These are phyloP conservation scores for Ormyrus thymus DNA, from an alignment of 2,888 invertebrate species.

Conservation along the genomic window DNA sequence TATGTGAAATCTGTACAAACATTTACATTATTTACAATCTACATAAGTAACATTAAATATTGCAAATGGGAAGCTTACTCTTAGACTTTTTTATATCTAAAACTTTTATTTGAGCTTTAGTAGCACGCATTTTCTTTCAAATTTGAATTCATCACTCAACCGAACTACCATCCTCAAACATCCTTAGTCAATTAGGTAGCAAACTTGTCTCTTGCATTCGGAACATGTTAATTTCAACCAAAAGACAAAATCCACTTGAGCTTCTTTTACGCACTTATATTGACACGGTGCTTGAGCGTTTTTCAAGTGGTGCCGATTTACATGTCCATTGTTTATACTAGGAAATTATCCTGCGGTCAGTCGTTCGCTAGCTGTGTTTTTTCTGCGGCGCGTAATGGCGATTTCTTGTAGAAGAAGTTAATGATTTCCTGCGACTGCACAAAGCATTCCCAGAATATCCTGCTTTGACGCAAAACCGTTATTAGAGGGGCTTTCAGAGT, in stretches of 20 bases:
- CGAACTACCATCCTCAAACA: no score
- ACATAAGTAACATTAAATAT: no score
- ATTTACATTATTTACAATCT: no score
- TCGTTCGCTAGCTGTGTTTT: conserved; percentile 30
- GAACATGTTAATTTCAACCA: no score
- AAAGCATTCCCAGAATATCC: conserved; percentile 49
- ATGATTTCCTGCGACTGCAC: conserved; percentile 69
- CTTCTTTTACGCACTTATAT: conserved; percentile 15
- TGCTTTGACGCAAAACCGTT: conserved; percentile 30
- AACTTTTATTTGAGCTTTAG: no score
- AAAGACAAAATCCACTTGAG: neutral
- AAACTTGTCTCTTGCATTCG: no score
- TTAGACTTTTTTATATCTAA: no score
- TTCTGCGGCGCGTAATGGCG: conserved; percentile 66
- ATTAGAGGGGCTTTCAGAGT: conserved; percentile 20
- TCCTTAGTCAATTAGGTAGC: no score
- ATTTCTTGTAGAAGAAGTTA: conserved; percentile 72
- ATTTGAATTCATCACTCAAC: no score
- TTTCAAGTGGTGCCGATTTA: conserved; percentile 44
- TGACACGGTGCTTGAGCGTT: conserved; percentile 18
- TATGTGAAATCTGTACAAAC: no score
- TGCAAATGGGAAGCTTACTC: no score
- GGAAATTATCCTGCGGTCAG: conserved; percentile 59
- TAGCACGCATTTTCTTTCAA: no score
- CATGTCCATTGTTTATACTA: conserved; percentile 59